These are phyloP conservation scores for Etheostoma perlongum DNA, from an alignment of 2,797 vertebrate species.

Conservation along the genomic window DNA sequence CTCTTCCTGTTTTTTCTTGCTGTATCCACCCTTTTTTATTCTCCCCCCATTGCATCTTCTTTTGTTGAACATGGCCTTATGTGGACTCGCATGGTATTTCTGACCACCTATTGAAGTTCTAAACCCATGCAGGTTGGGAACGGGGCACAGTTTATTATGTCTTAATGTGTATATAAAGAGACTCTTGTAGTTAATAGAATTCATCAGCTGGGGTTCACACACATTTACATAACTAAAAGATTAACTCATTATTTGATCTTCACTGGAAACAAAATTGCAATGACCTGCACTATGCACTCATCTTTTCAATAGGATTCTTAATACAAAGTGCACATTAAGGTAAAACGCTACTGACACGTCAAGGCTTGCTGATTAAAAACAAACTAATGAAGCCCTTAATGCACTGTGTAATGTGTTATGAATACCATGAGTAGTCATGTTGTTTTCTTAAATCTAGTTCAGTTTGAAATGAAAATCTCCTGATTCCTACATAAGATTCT, in stretches of 20 bases:
- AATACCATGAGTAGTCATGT: slow-evolving; percentile 13
- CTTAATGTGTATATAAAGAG: slow-evolving; percentile 77
- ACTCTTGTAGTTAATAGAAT: slow-evolving; percentile 36
- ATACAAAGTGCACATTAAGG: slow-evolving; percentile 26
- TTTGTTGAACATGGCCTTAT: slow-evolving; percentile 82
- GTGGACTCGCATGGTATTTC: slow-evolving; percentile 86
- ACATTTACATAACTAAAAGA: slow-evolving; percentile 36
- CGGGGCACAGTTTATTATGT: slow-evolving; percentile 68
- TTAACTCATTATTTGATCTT: slow-evolving; percentile 46
- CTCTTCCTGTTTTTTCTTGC: slow-evolving; percentile 83
- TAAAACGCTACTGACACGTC: slow-evolving; percentile 16
- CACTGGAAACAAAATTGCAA: slow-evolving; percentile 49
- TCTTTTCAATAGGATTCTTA: slow-evolving; percentile 50
- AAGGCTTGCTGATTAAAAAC: slow-evolving; percentile 24
- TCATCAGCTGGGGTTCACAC: slow-evolving; percentile 41
- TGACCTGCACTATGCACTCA: slow-evolving; percentile 69
- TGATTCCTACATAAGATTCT: slow-evolving; percentile 17
- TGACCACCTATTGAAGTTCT: slow-evolving; percentile 68
- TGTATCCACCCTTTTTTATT: slow-evolving; percentile 76
- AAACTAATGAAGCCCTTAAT: slow-evolving; percentile 36
- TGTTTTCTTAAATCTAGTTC: slow-evolving; percentile 25
- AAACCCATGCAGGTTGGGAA: slow-evolving; percentile 64
- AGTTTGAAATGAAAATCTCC: slow-evolving; percentile 12
- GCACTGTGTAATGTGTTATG: slow-evolving; percentile 31
- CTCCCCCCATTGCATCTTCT: slow-evolving; percentile 72